Conservation (phyloP, 2,888 invertebrate species). For the Caenorhabditis becei region DNA sequence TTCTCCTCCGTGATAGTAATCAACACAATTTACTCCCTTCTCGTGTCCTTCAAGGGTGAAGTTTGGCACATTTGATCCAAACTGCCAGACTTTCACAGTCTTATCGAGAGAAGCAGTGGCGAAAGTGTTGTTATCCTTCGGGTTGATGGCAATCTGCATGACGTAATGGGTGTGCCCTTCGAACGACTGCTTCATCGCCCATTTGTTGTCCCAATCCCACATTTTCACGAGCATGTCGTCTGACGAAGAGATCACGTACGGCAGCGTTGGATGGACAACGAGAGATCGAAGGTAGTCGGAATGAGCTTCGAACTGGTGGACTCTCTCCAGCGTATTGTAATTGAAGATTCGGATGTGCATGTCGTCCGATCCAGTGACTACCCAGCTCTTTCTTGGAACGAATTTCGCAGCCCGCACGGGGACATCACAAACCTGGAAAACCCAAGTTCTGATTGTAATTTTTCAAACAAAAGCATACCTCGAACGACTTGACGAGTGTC, state of each 20-base stretch:
- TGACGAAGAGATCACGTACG: conserved; percentile 91
- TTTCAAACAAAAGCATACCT: conserved; percentile 83
- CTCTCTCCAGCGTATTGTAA: conserved; percentile 97
- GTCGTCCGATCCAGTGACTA: conserved; percentile 92
- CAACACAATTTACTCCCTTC: conserved; percentile 98
- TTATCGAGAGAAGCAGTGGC: conserved; percentile 98
- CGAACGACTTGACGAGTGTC: conserved; percentile 84
- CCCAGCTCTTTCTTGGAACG: conserved; percentile 98
- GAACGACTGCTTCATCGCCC: conserved; percentile 98
- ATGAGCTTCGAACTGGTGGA: conserved; percentile 97
- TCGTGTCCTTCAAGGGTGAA: conserved; percentile 98
- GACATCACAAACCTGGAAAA: conserved; percentile 89
- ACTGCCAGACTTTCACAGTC: conserved; percentile 98
- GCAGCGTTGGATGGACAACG: conserved; percentile 96
- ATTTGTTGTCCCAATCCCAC: conserved; percentile 99
- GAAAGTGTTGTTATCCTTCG: conserved; percentile 99
- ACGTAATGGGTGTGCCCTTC: conserved; percentile 99
- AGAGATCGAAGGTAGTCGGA: conserved; percentile 96
- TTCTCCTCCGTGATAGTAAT: conserved; percentile 98
- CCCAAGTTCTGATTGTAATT: background rate
- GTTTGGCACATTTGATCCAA: conserved; percentile 96
- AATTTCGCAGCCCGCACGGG: conserved; percentile 97
- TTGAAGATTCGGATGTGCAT: conserved; percentile 91
- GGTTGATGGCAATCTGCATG: conserved; percentile 99
- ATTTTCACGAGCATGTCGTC: conserved; percentile 98